Conservation (phyloP, 2,113 vertebrate species). For the Daboia siamensis region DNA sequence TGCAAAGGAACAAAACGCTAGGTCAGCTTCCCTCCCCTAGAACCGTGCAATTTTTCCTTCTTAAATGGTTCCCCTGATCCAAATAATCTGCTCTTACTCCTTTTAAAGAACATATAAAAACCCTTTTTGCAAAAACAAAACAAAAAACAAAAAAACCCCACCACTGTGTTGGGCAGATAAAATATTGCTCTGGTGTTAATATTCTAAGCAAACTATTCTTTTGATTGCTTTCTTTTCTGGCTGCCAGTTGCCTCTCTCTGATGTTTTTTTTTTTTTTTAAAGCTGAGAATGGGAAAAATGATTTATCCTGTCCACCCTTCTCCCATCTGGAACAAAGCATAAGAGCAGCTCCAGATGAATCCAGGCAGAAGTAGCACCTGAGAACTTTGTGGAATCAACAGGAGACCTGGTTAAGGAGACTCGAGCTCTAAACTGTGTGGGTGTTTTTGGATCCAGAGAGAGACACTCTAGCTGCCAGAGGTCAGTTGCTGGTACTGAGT, state of each 20-base stretch:
- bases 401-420: neutral
- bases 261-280: neutral
- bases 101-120: neutral
- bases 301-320: neutral
- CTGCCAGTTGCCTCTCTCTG: neutral
- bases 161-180: neutral
- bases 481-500: neutral
- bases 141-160: no score
- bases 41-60: neutral
- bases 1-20: neutral
- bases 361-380: no score
- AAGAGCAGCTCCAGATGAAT: neutral
- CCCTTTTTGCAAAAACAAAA: neutral
- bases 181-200: neutral
- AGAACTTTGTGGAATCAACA: neutral
- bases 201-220: neutral
- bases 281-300: neutral
- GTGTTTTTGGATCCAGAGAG: neutral
- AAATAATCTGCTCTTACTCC: neutral
- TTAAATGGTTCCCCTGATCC: neutral
- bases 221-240: neutral
- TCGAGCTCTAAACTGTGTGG: neutral
- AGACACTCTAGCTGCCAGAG: neutral
- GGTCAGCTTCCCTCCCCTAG: neutral
- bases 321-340: neutral